Evolutionary conservation across 2,888 invertebrate species (phyloP).

Genomic region (Athalia rosae): DNA sequence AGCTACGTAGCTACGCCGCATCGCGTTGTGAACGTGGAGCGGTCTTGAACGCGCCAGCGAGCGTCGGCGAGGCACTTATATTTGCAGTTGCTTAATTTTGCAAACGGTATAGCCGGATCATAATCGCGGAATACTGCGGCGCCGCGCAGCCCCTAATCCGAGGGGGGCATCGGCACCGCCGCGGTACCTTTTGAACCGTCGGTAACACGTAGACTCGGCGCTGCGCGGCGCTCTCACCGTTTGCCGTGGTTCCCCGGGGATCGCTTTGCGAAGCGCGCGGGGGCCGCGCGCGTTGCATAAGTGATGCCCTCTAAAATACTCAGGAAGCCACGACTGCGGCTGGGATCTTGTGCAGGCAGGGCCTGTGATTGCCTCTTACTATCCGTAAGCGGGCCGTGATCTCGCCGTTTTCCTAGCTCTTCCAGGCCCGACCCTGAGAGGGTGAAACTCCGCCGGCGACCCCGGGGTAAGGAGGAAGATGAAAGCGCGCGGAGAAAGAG

Average conservation of each 20-base stretch:
- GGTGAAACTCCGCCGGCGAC: conserved; percentile 1
- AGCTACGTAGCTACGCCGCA: conserved; percentile 2
- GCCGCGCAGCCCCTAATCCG: conserved; percentile 3
- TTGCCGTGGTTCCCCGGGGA: conserved; percentile 63
- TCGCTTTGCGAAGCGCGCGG: conserved; percentile 67
- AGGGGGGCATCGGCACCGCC: conserved; percentile 6
- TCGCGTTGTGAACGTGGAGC: too few relatives aligned
- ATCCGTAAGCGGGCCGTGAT: conserved; percentile 41
- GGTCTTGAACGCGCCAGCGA: too few relatives aligned
- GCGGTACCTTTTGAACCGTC: conserved; percentile 19
- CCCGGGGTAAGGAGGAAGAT: not conserved
- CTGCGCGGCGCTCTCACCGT: conserved; percentile 33
- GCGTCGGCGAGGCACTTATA: not conserved
- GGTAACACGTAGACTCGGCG: conserved; percentile 25
- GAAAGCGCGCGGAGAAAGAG: not conserved
- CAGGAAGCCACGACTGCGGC: conserved; percentile 59
- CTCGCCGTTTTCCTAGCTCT: conserved; percentile 6
- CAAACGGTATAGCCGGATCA: not conserved
- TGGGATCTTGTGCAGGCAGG: conserved; percentile 51
- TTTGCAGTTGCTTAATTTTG: conserved; percentile 9
- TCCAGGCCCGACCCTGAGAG: conserved; percentile 8
- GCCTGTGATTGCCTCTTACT: conserved; percentile 44
- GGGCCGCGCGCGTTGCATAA: conserved; percentile 67
- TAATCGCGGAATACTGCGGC: too few relatives aligned
- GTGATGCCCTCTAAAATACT: conserved; percentile 67